phyloP scores from a whole-genome alignment of 2,888 invertebrate species.

The Leptothorax acervorum region DNA sequence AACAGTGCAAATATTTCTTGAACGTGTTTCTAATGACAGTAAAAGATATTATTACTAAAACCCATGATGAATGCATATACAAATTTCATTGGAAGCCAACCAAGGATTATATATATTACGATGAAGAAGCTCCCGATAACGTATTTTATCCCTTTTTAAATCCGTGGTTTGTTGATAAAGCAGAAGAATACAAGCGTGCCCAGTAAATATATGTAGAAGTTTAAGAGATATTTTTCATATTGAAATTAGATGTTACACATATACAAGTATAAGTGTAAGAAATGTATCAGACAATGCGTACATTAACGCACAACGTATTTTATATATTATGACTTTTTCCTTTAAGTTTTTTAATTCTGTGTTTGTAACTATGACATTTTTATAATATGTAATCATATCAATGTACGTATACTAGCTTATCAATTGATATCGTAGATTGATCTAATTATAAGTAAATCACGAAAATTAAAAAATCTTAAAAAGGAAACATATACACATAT shows the following conservation, averaged over 20 bases:
- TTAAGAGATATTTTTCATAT: too few species aligned
- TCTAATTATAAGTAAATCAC: too few species aligned
- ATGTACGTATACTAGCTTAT: too few species aligned
- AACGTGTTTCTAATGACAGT: conserved; percentile 88
- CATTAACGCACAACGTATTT: neutral
- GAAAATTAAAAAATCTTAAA: too few species aligned
- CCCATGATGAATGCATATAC: conserved; percentile 77
- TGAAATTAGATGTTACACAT: too few species aligned
- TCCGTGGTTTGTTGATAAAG: conserved; percentile 12
- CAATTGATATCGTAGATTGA: too few species aligned
- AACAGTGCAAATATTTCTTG: conserved; percentile 85
- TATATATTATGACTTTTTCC: neutral
- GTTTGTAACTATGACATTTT: neutral
- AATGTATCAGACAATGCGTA: neutral
- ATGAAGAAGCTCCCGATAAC: neutral
- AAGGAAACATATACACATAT: too few species aligned
- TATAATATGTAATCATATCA: too few species aligned
- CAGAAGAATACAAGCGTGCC: neutral
- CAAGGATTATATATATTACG: neutral
- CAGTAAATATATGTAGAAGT: too few species aligned
- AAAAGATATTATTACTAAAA: conserved; percentile 81
- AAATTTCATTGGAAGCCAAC: conserved; percentile 69
- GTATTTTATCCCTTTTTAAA: conserved; percentile 57
- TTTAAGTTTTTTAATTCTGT: neutral
- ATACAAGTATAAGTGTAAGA: neutral